Conservation (phyloP, 2,797 vertebrate species). For the Ispidina lecontei region DNA sequence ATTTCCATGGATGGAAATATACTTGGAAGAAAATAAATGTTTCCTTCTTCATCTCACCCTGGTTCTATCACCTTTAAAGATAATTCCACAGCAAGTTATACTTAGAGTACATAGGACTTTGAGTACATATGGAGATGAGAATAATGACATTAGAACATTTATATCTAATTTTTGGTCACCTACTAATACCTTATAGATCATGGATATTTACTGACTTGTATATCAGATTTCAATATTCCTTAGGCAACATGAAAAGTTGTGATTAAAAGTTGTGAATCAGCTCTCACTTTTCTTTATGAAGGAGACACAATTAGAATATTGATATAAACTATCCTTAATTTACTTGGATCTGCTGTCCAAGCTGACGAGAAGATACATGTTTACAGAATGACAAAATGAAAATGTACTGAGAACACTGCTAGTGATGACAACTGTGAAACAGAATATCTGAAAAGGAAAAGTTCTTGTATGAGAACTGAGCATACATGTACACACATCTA, state of each 20-base stretch:
- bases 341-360: not conserved
- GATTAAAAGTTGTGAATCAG: not conserved
- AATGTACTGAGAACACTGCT: not conserved
- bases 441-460: not conserved
- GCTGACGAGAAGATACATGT: not conserved
- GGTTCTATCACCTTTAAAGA: not conserved
- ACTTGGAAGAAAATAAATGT: not conserved
- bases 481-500: not conserved
- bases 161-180: not conserved
- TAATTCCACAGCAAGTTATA: not conserved
- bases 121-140: not conserved
- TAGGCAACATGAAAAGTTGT: not conserved
- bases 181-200: not conserved
- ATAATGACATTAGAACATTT: not conserved
- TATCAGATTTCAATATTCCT: not conserved
- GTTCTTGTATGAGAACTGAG: not conserved
- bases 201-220: not conserved
- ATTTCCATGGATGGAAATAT: not conserved
- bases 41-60: not conserved
- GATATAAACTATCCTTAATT: not conserved
- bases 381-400: not conserved
- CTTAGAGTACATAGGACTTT: not conserved
- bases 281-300: not conserved
- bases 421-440: not conserved
- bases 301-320: not conserved